Conservation (phyloP, 30 jellyfish, hydroid and myxozoan species). For the Aurelia sp. region DNA sequence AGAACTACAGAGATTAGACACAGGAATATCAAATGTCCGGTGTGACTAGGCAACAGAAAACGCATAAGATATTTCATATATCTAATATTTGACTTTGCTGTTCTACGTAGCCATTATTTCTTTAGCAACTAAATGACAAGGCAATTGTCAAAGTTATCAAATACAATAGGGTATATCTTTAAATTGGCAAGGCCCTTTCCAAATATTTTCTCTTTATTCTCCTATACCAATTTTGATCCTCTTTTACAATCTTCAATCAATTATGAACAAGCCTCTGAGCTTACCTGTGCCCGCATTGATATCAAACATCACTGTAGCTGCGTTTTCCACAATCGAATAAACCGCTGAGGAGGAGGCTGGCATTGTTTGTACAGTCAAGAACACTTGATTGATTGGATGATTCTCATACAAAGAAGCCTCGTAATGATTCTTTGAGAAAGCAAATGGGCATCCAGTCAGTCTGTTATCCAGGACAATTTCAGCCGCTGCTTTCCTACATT, state of each 20-base stretch:
- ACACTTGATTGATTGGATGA: slow-evolving; percentile 31
- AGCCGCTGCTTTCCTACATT: slow-evolving; percentile 69
- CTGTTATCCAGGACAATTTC: slow-evolving; percentile 54
- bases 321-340: slow-evolving; percentile 69
- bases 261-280: neutral
- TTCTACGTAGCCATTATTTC: neutral
- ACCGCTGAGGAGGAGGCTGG: slow-evolving; percentile 44
- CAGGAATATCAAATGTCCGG: no score
- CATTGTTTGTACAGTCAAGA: slow-evolving; percentile 57
- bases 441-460: slow-evolving; percentile 64
- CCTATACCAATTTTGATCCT: neutral
- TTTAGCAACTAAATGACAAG: no score
- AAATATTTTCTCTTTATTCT: neutral
- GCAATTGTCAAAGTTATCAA: no score
- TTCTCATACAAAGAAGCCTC: slow-evolving; percentile 68
- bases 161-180: no score
- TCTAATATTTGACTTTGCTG: neutral
- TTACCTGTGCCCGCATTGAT: slow-evolving; percentile 73
- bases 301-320: slow-evolving; percentile 53
- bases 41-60: neutral
- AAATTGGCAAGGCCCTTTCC: neutral
- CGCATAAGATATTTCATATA: no score
- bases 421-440: slow-evolving; percentile 48
- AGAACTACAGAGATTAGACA: no score
- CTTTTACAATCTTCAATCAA: no score